These are phyloP conservation scores for Atlantisia rogersi DNA, from an alignment of 2,113 vertebrate genomes.

Conservation along the genomic window DNA sequence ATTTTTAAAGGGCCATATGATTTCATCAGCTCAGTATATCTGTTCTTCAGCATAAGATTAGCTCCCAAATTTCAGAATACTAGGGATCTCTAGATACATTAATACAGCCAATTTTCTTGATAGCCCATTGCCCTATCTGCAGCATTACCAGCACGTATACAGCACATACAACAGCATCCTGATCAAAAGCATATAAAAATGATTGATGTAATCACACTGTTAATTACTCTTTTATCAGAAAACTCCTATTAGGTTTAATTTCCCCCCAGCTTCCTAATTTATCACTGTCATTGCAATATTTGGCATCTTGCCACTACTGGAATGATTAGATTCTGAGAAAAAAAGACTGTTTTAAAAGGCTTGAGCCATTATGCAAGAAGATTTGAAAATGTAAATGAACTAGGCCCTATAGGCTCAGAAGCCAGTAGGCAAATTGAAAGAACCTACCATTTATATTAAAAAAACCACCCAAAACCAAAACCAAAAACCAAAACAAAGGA, in stretches of 20 bases:
- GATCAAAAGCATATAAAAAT: background rate
- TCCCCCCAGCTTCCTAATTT: background rate
- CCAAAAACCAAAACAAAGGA: background rate
- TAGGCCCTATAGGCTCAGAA: background rate
- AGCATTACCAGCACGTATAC: background rate
- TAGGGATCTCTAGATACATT: background rate
- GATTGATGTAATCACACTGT: background rate
- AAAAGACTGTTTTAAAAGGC: background rate
- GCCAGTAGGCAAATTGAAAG: background rate
- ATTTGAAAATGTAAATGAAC: background rate
- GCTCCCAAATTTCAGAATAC: background rate
- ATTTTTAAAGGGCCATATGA: background rate
- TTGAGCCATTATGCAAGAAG: background rate
- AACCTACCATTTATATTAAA: background rate
- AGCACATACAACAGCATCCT: background rate
- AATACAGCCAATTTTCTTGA: background rate
- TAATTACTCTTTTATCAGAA: background rate
- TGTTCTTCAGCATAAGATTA: background rate
- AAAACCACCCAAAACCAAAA: background rate
- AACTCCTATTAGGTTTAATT: background rate
- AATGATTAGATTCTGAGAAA: background rate
- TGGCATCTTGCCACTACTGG: background rate
- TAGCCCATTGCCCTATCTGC: background rate
- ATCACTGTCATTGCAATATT: background rate
- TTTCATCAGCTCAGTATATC: background rate